Evolutionary conservation across 2,888 invertebrate species (phyloP).

Genomic region (Pinctada fucata): DNA sequence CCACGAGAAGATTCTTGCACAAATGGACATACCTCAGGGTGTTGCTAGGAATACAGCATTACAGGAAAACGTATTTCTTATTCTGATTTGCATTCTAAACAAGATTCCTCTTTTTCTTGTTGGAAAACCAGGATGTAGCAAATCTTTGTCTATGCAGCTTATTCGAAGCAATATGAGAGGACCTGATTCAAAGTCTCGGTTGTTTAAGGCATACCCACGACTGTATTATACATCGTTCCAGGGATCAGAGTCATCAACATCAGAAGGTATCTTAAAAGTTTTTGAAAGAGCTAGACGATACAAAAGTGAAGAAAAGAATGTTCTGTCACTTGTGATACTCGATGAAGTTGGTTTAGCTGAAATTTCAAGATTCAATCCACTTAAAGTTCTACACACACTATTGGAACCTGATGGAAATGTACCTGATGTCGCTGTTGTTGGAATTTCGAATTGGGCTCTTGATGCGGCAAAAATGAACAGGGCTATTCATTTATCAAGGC

Average conservation of each 20-base stretch:
- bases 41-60: conserved; percentile 40
- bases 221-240: conserved; percentile 34
- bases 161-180: conserved; percentile 38
- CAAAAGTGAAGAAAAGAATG: conserved; percentile 22
- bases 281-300: conserved; percentile 40
- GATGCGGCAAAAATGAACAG: conserved; percentile 57
- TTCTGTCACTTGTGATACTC: conserved; percentile 45
- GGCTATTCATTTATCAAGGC: conserved; percentile 44
- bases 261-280: conserved; percentile 47
- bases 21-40: conserved; percentile 39
- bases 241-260: conserved; percentile 46
- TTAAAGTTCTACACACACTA: conserved; percentile 48
- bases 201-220: conserved; percentile 31
- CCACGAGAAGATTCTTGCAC: conserved; percentile 26
- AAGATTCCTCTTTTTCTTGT: conserved; percentile 41
- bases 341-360: conserved; percentile 54
- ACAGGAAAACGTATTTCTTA: conserved; percentile 43
- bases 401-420: conserved; percentile 36
- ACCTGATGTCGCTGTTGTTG: conserved; percentile 44
- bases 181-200: conserved; percentile 28
- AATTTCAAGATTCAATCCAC: conserved; percentile 45
- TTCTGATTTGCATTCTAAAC: conserved; percentile 37
- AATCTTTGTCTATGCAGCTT: conserved; percentile 42
- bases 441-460: conserved; percentile 43
- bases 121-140: conserved; percentile 45